Evolutionary conservation across 2,797 vertebrate genomes (phyloP), one percentile per base, ranked within the genome.

Genomic region (Microctenopoma lineatum): DNA sequence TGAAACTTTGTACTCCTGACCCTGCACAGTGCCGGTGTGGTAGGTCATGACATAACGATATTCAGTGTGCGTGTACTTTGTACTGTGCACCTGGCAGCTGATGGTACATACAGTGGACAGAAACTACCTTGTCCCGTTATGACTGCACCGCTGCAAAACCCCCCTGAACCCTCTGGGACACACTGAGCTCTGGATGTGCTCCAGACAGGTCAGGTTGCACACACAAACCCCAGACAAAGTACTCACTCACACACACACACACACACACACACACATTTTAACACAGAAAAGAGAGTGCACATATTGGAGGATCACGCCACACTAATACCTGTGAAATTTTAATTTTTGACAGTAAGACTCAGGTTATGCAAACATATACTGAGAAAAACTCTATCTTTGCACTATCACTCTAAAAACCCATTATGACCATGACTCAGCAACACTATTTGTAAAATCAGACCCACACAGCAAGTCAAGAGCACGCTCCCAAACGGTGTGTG

Each of bases 31-130:
- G 7, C 41, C 14, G 8, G 2, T 21, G 32, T 29, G 45, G 12
- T 6, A 75, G 79, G 62, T 77, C 72, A 71, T 13, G 56, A 75
- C 66, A 48, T 54, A 60, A 67, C 41, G 46, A 44, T 47, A 42
- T 67, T 41, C 5, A 26, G 55, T 46, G 46, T 66, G 14, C 52
- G 7, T 70, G 42, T 61, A 26, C 10, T 32, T 13, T 2, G 18
- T 44, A 29, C 59, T 18, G 52, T 88, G 89, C 91, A 93, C 91
- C 91, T 93, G 90, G 75, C 92, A 91, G 90, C 88, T 87, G 89
- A 90, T 74, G 62, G 66, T 71, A 59, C 72, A 70, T 38, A n/a
- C 70, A 84, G 52, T 77, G 80, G 85, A 86, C 81, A 90, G 87
- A 91, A 92, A 91, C 88, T 66, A 83, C 66, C 67, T 54, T 53